Evolutionary conservation across 2,113 vertebrate species (phyloP).

Genomic region (Crotalus viridis): DNA sequence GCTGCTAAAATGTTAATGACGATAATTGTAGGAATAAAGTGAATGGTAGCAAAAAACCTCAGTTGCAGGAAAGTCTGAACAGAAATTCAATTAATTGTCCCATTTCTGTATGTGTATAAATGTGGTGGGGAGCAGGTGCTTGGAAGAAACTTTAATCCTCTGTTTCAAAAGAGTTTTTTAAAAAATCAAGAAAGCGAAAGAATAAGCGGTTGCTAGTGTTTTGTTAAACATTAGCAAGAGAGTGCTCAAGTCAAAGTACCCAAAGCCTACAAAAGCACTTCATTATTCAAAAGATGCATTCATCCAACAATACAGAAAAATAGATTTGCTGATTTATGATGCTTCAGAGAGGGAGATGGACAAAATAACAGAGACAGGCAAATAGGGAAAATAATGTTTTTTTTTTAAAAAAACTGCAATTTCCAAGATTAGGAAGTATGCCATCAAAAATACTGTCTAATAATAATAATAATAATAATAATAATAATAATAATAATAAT

Average conservation of each 20-base stretch:
- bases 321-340: conserved; percentile 8
- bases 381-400: background rate
- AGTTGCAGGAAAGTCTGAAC: conserved; percentile 17
- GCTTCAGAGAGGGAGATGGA: background rate
- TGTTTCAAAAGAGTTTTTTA: background rate
- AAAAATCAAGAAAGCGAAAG: background rate
- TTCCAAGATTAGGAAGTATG: background rate
- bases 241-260: background rate
- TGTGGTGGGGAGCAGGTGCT: background rate
- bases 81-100: conserved; percentile 7
- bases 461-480: too few species aligned
- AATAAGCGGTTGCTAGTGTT: background rate
- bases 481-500: too few species aligned
- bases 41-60: background rate
- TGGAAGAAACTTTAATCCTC: background rate
- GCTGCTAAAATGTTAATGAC: conserved; percentile 35
- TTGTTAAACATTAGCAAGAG: conserved; percentile 11
- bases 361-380: background rate
- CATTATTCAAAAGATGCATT: background rate
- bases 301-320: background rate
- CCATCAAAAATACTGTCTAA: too few species aligned
- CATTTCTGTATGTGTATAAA: background rate
- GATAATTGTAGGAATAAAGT: conserved; percentile 41
- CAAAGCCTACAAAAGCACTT: conserved; percentile 21
- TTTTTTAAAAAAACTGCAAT: background rate